A percentile compares a stretch with the other conserved stretches of the same genome.
Conservation (phyloP, 92 coral and sea anemone species). For the Scolanthus callimorphus region DNA sequence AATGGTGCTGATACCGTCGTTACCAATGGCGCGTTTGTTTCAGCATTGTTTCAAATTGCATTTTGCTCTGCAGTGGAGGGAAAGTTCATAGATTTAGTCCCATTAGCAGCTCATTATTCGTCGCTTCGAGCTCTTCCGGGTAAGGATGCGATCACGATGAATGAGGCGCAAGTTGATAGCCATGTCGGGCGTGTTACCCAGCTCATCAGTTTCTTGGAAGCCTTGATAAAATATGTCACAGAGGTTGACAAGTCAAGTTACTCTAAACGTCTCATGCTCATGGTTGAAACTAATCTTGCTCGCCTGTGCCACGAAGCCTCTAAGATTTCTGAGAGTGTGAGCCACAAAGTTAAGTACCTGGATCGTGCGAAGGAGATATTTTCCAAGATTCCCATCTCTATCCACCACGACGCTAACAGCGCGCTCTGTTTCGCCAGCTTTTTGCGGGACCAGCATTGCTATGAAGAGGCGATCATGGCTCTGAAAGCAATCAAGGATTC, state of each 20-base stretch:
- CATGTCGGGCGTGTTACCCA: constrained; percentile 8
- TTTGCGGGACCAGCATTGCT: constrained; percentile 8
- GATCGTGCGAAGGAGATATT: constrained; percentile 2
- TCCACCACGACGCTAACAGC: constrained; percentile 22
- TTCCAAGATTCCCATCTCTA: constrained; percentile 10
- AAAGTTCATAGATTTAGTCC: constrained; percentile 12
- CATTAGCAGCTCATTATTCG: constrained; percentile 8
- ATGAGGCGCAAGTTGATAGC: constrained; percentile 3
- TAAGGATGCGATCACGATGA: constrained; percentile 11
- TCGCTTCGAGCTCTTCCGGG: too few relatives aligned
- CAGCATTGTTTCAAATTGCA: constrained; percentile 4
- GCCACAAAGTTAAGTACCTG: not conserved
- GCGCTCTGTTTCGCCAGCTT: constrained; percentile 19
- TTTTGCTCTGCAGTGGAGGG: constrained; percentile 23
- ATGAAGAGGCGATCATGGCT: constrained; percentile 11
- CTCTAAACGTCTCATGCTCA: constrained; percentile 13
- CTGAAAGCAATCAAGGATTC: constrained; percentile 4
- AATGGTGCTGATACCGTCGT: not conserved
- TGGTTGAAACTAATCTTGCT: constrained; percentile 11
- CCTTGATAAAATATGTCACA: constrained; percentile 8
- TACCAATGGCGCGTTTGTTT: constrained; percentile 1
- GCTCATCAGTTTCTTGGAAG: constrained; percentile 25
- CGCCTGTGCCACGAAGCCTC: constrained; percentile 18
- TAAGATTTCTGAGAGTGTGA: constrained; percentile 4
- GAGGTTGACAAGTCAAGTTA: constrained; percentile 2